Base-by-base conservation (phyloP, 2,113 vertebrate species). In the Bubo scandiacus region DNA sequence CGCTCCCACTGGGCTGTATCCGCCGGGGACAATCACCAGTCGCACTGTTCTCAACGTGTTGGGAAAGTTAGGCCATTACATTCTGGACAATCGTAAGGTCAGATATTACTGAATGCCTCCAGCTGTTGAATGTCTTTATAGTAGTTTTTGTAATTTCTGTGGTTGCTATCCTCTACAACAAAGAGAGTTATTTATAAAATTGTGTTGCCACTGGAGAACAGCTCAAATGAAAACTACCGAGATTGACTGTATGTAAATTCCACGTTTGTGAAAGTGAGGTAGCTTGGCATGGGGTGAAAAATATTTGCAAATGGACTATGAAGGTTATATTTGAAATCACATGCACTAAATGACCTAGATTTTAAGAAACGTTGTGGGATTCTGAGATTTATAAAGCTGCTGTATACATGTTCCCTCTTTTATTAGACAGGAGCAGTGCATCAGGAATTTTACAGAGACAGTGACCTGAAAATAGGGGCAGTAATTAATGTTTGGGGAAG, bases 401-500 rank as follows among this genome's bases (percentile, higher is more conserved):
- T 93, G 6, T 96, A 26, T 88, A 75, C 88, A 66, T 79, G 17
- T 88, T 96, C 91, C 63, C 87, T 84, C 70, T 96, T 97, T 96
- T 95, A 71, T 94, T 98, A 99, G 99, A 98, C 98, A 32, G 99
- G 98, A 96, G 98, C 98, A 61, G 74, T 98, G 58, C 89, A 96
- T 12, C 98, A 97, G 47, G 98, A 99, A 15, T 99, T 99, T 97
- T 99, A 99, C 95, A 99, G 97, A 97, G 99, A 99, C 86, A 92
- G 83, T 93, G 99, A 99, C 97, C 98, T 99, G 96, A 97, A 88
- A 42, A 66, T 99, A 71, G 99, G 99, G 52, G 81, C 96, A 30
- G 94, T 97, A 89, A 98, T 99, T 97, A 99, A 99, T 70, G 98
- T 99, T 66, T 99, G 98, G 98, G 99, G 99, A 95, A 98, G 99